Evolutionary conservation across 2,888 invertebrate genomes (phyloP).

Genomic region (Cheilosia grossa): DNA sequence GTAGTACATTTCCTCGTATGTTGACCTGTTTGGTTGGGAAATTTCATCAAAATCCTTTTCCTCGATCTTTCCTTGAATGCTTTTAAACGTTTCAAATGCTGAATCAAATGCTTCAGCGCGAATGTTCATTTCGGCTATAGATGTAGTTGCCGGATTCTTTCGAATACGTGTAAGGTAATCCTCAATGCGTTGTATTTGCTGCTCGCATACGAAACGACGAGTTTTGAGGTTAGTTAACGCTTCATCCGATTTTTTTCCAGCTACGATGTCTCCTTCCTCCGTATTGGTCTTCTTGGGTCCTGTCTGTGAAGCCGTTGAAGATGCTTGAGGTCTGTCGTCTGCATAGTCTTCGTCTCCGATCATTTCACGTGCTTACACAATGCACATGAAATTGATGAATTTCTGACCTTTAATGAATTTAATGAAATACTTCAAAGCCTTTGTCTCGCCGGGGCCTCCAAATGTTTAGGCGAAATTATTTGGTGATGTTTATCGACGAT

Average conservation of each 20-base stretch:
- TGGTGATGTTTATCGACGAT: too few relatives aligned
- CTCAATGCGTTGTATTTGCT: slow-evolving; percentile 34
- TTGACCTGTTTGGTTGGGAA: slow-evolving; percentile 39
- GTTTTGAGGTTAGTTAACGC: slow-evolving; percentile 8
- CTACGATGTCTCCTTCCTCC: background rate
- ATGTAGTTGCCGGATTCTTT: slow-evolving; percentile 10
- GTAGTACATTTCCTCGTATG: slow-evolving; percentile 49
- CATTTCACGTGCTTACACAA: slow-evolving; percentile 32
- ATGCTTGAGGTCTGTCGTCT: background rate
- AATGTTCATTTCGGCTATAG: slow-evolving; percentile 40
- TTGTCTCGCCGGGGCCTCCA: slow-evolving; percentile 58
- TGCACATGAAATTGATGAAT: slow-evolving; percentile 5
- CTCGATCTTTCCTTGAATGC: slow-evolving; percentile 43
- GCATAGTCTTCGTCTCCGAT: background rate
- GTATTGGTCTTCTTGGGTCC: background rate
- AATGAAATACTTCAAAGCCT: slow-evolving; percentile 12
- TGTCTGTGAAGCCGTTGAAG: background rate
- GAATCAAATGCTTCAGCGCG: slow-evolving; percentile 45
- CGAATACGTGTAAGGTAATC: slow-evolving; percentile 13
- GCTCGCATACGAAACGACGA: slow-evolving; percentile 44
- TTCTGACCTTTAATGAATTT: background rate
- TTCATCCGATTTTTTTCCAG: slow-evolving; percentile 13
- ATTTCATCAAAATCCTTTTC: slow-evolving; percentile 61
- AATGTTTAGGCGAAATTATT: slow-evolving; percentile 29
- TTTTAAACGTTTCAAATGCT: slow-evolving; percentile 35